phyloP scores from a whole-genome alignment of 2,797 vertebrate species.

The Etheostoma perlongum region DNA sequence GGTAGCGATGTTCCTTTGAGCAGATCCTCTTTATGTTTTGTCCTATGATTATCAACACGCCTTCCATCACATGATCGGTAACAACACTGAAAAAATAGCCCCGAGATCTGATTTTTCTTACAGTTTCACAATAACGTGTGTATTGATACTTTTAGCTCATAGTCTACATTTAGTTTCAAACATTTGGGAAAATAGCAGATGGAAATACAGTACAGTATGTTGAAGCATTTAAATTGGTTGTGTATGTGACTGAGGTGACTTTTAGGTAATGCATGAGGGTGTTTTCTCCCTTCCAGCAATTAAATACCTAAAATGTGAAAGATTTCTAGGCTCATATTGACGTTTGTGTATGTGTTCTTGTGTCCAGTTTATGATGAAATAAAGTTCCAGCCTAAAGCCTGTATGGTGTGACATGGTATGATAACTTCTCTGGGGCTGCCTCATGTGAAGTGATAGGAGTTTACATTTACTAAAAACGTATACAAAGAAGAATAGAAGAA shows the following conservation, averaged over 20 bases:
- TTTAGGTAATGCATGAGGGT: slow-evolving; percentile 19
- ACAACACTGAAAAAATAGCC: slow-evolving; percentile 45
- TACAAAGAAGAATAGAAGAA: slow-evolving; percentile 3
- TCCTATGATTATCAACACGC: slow-evolving; percentile 75
- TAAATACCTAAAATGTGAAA: slow-evolving; percentile 41
- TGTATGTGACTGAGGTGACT: slow-evolving; percentile 15
- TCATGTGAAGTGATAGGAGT: neutral
- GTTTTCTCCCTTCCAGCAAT: slow-evolving; percentile 5
- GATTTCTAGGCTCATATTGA: slow-evolving; percentile 20
- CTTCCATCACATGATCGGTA: slow-evolving; percentile 67
- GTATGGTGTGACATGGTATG: slow-evolving; percentile 24
- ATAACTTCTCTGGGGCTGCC: neutral
- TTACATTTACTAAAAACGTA: neutral
- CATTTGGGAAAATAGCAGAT: slow-evolving; percentile 3
- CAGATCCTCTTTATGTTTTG: slow-evolving; percentile 50
- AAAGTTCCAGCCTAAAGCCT: slow-evolving; percentile 62
- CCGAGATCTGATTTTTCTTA: slow-evolving; percentile 16
- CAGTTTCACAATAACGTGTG: neutral
- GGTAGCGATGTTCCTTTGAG: slow-evolving; percentile 64
- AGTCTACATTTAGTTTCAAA: slow-evolving; percentile 12
- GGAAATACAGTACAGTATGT: slow-evolving; percentile 24
- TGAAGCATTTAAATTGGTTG: slow-evolving; percentile 7
- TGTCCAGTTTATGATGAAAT: slow-evolving; percentile 61
- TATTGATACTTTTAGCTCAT: slow-evolving; percentile 7
- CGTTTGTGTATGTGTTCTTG: slow-evolving; percentile 39